Base-by-base conservation (phyloP, 1,140 invertebrate species). In the Hylaeus anthracinus region DNA sequence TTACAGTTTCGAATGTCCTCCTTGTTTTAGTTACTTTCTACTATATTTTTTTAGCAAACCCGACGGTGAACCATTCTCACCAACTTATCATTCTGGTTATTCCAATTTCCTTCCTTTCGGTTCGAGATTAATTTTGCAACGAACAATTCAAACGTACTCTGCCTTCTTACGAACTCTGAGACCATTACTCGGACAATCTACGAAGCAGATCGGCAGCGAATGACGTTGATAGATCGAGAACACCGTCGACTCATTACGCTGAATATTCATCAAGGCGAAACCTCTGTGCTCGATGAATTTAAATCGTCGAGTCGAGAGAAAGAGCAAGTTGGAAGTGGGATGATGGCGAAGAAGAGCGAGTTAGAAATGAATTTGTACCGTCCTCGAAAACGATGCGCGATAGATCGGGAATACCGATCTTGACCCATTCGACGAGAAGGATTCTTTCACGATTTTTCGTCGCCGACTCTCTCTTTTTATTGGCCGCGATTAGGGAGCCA, bases 231-330 rank as follows among this genome's bases (percentile, higher is more conserved):
- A 76, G 74, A 81, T 81, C 79, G 79, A 77, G 79, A 81, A 77
- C 73, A 64, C 26, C 41, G 66, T 64, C 73, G 66, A 77, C 51
- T 80, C 82, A 81, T 83, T 74, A 78, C 78, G 60, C 60, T 83
- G 82, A 83, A 83, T 83, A 81, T 83, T 83, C 82, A 83, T 83
- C 78, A 71, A 80, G 82, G 51, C 76, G 72, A 80, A 75, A 72
- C 56, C 79, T 56, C 74, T 77, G 70, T 76, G 66, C 79, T 64
- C 64, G 45, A 45, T 77, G 79, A 81, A 81, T 81, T 80, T 70
- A 63, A 81, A 81, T 76, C 51, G 56, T 41, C 48, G 10, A 14
- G 26, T 8, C 45, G 8, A 43, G 10, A 37, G 53, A 51, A 51
- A 8, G 51, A 51, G 14, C n/a, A 1, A 26, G 45, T 26, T 26